Conservation (phyloP, 2,797 vertebrate genomes). For the Sebastes elongatus region DNA sequence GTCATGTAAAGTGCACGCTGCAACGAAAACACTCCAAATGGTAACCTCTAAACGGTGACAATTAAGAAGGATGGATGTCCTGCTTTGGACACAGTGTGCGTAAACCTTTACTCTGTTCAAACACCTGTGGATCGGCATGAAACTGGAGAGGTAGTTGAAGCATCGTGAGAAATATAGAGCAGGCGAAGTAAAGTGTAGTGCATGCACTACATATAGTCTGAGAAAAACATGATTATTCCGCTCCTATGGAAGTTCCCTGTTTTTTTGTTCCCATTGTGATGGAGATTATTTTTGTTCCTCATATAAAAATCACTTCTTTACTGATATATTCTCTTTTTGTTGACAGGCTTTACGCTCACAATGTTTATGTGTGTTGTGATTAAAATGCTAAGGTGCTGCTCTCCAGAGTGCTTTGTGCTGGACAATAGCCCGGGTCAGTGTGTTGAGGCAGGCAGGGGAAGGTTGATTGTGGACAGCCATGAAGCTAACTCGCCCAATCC, state of each 20-base stretch:
- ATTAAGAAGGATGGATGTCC: neutral
- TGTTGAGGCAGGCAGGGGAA: constrained; percentile 33
- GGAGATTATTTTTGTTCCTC: constrained; percentile 10
- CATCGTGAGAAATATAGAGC: neutral
- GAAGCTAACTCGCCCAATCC: constrained; percentile 34
- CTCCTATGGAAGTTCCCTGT: constrained; percentile 15
- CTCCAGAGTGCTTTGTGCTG: constrained; percentile 66
- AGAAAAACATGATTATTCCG: constrained; percentile 25
- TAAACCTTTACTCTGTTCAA: constrained; percentile 1
- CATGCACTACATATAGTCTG: neutral
- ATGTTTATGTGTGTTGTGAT: constrained; percentile 58
- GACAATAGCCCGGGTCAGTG: constrained; percentile 72
- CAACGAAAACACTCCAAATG: constrained; percentile 15
- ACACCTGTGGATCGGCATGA: constrained; percentile 13
- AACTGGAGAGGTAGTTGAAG: neutral
- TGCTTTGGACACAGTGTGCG: neutral
- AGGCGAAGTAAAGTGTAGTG: constrained; percentile 7
- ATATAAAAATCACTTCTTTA: constrained; percentile 35
- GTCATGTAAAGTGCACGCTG: constrained; percentile 9
- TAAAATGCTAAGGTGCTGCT: constrained; percentile 73
- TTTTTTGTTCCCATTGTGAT: constrained; percentile 24
- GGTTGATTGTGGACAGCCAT: constrained; percentile 46
- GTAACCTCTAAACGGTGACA: neutral
- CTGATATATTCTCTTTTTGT: constrained; percentile 25
- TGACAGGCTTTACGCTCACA: constrained; percentile 28